A percentile compares a stretch with the other conserved stretches of the same genome.
Evolutionary conservation across 2,797 vertebrate genomes (phyloP).

Genomic region (Pogonophryne albipinna): DNA sequence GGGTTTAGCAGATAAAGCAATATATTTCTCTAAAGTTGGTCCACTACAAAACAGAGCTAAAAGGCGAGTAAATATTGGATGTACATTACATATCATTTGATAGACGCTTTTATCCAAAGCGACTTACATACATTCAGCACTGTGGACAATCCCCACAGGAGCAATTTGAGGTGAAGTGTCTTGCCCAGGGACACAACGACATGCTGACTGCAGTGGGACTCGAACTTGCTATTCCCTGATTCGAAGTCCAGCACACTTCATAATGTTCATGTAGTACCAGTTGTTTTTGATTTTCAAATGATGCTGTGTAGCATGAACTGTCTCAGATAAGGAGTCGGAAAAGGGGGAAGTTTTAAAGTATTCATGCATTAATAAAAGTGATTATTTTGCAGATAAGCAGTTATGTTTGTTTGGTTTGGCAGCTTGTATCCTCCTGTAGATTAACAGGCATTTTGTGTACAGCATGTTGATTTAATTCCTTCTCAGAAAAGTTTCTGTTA

Average conservation of each 20-base stretch:
- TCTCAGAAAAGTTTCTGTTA: constrained; percentile 32
- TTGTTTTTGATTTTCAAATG: constrained; percentile 23
- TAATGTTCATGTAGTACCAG: constrained; percentile 2
- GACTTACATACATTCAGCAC: no score
- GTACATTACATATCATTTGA: no score
- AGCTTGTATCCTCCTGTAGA: constrained; percentile 30
- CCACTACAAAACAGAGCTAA: background rate
- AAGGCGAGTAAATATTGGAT: no score
- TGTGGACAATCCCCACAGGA: no score
- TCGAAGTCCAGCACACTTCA: no score
- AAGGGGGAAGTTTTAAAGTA: background rate
- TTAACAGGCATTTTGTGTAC: constrained; percentile 41
- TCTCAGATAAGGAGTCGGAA: background rate
- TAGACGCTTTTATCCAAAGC: no score
- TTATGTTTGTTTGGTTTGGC: constrained; percentile 30
- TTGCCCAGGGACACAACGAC: no score
- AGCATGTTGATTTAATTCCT: constrained; percentile 41
- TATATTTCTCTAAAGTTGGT: background rate
- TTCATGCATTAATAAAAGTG: background rate
- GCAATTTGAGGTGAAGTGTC: no score
- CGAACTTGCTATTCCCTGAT: no score
- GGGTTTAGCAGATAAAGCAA: background rate
- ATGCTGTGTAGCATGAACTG: constrained; percentile 6
- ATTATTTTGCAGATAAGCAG: constrained; percentile 24
- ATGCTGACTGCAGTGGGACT: no score